Evolutionary conservation across 2,797 vertebrate species (phyloP).

Genomic region (Premnoplex brunnescens): DNA sequence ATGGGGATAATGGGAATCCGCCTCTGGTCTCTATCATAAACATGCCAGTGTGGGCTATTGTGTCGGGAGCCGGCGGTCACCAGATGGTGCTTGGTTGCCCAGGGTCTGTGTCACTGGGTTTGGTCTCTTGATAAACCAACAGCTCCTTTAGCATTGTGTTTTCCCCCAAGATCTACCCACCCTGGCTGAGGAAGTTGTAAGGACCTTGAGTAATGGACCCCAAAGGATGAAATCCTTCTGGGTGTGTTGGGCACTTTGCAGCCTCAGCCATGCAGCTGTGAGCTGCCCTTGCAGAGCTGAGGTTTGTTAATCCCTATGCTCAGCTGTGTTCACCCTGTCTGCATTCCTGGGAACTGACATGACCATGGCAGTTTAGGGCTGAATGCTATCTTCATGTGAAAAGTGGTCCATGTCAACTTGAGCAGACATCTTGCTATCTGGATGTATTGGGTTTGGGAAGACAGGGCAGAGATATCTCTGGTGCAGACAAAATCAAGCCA

Average conservation of each 20-base stretch:
- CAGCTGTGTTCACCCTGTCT: neutral
- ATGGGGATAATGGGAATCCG: conserved; percentile 54
- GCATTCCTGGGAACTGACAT: conserved; percentile 7
- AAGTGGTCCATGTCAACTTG: neutral
- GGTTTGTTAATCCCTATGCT: conserved; percentile 13
- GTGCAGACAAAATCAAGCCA: neutral
- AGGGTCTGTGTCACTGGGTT: conserved; percentile 34
- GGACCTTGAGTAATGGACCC: neutral
- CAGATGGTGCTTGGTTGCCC: conserved; percentile 68
- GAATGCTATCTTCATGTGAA: neutral
- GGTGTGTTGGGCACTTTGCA: neutral
- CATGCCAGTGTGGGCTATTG: conserved; percentile 64
- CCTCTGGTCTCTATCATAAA: conserved; percentile 66
- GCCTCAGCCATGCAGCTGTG: neutral
- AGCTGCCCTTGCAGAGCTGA: conserved; percentile 18
- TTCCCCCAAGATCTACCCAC: conserved; percentile 12
- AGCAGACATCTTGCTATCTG: neutral
- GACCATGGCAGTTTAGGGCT: neutral
- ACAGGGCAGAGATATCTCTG: neutral
- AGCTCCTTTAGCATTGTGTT: neutral
- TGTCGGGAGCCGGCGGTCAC: conserved; percentile 49
- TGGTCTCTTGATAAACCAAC: conserved; percentile 14
- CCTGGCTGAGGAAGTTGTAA: neutral
- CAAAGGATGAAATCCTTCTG: neutral
- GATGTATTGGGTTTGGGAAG: neutral